Percentiles rank a stretch among this genome's conserved stretches.
phyloP scores from a whole-genome alignment of 2,113 vertebrate species.

The Gavia stellata region DNA sequence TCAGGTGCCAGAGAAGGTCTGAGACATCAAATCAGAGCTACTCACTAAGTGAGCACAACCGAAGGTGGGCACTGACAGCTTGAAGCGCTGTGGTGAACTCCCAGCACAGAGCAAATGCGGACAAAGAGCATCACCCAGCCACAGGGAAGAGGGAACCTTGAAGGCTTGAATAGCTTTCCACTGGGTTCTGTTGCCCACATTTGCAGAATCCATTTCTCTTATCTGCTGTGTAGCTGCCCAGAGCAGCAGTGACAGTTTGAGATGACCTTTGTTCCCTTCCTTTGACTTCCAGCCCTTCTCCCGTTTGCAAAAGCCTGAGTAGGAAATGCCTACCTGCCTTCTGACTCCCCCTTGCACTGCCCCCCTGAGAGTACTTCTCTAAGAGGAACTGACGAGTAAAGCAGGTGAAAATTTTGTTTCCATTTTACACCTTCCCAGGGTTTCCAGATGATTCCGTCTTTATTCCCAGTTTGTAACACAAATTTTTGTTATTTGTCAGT shows the following conservation, averaged over 20 bases:
- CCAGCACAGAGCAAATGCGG: background rate
- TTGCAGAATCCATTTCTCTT: background rate
- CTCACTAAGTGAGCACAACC: background rate
- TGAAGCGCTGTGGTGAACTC: background rate
- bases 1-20: background rate
- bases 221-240: background rate
- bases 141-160: background rate
- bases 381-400: background rate
- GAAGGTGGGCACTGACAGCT: background rate
- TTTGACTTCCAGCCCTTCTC: background rate
- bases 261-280: background rate
- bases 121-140: background rate
- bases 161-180: background rate
- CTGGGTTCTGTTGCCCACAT: background rate
- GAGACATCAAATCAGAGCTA: background rate
- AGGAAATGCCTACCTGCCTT: background rate
- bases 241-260: background rate
- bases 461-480: background rate
- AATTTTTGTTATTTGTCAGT: background rate
- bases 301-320: background rate
- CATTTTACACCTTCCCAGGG: background rate
- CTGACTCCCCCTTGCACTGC: background rate
- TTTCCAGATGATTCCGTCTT: background rate
- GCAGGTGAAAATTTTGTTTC: background rate
- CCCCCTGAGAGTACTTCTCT: background rate